phyloP scores from a whole-genome alignment of 2,888 invertebrate species.

The Pasiphila rectangulata region DNA sequence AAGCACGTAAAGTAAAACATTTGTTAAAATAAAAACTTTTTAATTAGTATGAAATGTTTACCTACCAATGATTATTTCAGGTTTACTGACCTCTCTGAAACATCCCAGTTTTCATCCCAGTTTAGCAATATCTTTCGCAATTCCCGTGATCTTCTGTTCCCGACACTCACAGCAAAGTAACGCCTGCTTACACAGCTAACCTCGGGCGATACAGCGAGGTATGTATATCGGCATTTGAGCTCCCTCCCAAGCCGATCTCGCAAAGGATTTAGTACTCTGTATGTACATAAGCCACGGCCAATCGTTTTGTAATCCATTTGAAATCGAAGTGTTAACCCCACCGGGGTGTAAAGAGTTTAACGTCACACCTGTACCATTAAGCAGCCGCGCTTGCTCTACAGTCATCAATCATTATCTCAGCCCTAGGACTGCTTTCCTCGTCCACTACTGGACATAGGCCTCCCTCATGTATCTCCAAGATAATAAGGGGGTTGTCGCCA shows the following conservation, averaged over 20 bases:
- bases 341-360: conserved; percentile 92
- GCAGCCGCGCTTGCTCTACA: conserved; percentile 83
- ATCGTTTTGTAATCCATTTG: conserved; percentile 77
- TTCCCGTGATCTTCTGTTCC: conserved; percentile 55
- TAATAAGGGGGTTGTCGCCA: no score
- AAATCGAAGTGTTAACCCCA: conserved; percentile 72
- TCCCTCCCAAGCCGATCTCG: conserved; percentile 53
- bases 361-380: conserved; percentile 86
- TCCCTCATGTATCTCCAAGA: no score
- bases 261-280: neutral
- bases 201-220: conserved; percentile 74
- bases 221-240: conserved; percentile 78
- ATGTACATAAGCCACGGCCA: conserved; percentile 31
- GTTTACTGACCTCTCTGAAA: conserved; percentile 68
- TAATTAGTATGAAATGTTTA: no score
- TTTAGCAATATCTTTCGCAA: conserved; percentile 71
- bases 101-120: conserved; percentile 83
- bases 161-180: conserved; percentile 82
- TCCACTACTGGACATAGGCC: no score
- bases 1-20: no score
- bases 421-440: no score
- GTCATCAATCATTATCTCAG: no score
- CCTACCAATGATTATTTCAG: conserved; percentile 36
- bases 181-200: conserved; percentile 80
- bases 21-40: no score